Evolutionary conservation across 2,113 vertebrate species (phyloP), one percentile per base, ranked within the genome.

Genomic region (Gymnobelideus leadbeateri): DNA sequence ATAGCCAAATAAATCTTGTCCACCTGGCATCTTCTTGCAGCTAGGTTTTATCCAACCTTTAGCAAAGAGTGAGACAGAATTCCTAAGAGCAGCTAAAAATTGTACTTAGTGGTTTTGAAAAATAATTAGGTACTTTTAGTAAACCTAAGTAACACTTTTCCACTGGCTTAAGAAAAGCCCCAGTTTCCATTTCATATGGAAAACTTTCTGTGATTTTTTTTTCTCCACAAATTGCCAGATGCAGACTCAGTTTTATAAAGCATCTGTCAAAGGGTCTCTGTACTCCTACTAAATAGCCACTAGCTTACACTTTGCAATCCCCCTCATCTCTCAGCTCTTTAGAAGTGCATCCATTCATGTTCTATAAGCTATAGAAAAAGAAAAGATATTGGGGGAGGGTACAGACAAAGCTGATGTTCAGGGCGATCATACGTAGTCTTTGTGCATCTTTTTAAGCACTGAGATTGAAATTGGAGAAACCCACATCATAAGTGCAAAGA

Each of bases 241-340:
- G 54, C 52, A 1, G 37, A 46, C n/a, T 31, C 43, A 25, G 25
- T 21, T 37, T 10, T 55, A 1, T 7, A 0, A 25, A 51, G 9
- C n/a, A 37, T 23, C 47, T 2, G 43, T 23, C 0, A 1, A 61
- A 24, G 51, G 0, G 8, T n/a, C 53, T 49, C 61, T n/a, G 21
- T 8, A 3, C 43, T 9, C n/a, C 23, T 84, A 43, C 16, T 43
- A 21, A 84, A 84, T 43, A 84, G 28, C 14, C 24, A 9, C 1
- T 0, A 5, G 28, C n/a, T 12, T 16, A 49, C 12, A 10, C 1
- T 0, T 10, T 37, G 4, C 3, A 0, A 3, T n/a, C n/a, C 51
- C 51, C 49, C 14, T n/a, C 26, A 23, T 43, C 31, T 49, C 8
- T 31, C 31, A 5, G 19, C 24, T 77, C 46, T 19, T 57, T 77